Conservation (phyloP, 2,888 invertebrate species). For the Parnassius smintheus region DNA sequence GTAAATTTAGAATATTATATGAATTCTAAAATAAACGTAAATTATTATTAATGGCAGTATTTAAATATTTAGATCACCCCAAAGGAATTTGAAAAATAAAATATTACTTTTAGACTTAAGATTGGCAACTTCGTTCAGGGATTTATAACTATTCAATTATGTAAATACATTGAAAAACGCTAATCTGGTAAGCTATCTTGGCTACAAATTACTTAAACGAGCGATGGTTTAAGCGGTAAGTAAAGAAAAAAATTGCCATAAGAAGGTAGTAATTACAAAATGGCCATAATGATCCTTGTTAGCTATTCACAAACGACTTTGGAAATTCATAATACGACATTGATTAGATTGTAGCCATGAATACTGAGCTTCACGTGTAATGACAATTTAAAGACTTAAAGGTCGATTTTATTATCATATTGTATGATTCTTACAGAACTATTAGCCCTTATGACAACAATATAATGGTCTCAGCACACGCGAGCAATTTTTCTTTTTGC, state of each 20-base stretch:
- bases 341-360: constrained; percentile 70
- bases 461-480: constrained; percentile 71
- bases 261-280: constrained; percentile 74
- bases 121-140: too few relatives aligned
- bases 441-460: constrained; percentile 79
- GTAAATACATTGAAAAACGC: too few relatives aligned
- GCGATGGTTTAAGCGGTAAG: constrained; percentile 41
- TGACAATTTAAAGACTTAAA: constrained; percentile 80
- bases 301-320: constrained; percentile 75
- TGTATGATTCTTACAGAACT: constrained; percentile 78
- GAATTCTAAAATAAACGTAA: too few relatives aligned
- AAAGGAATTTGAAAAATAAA: too few relatives aligned
- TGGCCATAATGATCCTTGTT: constrained; percentile 62
- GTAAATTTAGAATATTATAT: too few relatives aligned
- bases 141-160: not conserved
- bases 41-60: too few relatives aligned
- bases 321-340: constrained; percentile 78
- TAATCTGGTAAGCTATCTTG: constrained; percentile 16
- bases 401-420: constrained; percentile 80
- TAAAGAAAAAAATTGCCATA: constrained; percentile 61
- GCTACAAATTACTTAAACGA: constrained; percentile 35
- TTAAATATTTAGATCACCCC: too few relatives aligned
- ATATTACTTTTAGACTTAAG: too few relatives aligned
- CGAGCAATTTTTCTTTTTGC: constrained; percentile 66
- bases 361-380: constrained; percentile 60